These are phyloP conservation scores for Labia minor DNA, from an alignment of 2,888 invertebrate genomes.

Conservation along the genomic window DNA sequence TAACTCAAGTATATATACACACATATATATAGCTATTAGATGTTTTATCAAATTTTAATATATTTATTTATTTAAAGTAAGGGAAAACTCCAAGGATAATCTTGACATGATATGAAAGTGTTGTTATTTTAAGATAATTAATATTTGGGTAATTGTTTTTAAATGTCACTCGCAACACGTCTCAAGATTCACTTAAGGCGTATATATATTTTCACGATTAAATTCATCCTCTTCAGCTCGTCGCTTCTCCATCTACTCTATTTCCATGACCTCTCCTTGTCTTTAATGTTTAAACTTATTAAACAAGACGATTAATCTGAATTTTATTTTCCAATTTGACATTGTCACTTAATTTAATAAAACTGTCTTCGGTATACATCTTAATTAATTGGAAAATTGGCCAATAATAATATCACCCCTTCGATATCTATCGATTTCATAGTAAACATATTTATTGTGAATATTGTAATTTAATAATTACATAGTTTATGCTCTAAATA, in stretches of 20 bases:
- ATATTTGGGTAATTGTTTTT: neutral
- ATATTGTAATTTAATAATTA: too few relatives aligned
- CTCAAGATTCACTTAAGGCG: slow-evolving; percentile 1
- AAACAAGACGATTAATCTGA: neutral
- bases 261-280: neutral
- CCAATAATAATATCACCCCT: neutral
- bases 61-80: too few relatives aligned
- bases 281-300: neutral
- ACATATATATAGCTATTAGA: too few relatives aligned
- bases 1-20: too few relatives aligned
- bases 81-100: neutral
- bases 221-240: neutral
- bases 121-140: neutral
- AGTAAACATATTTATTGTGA: too few relatives aligned
- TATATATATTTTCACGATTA: neutral
- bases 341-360: neutral
- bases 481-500: too few relatives aligned
- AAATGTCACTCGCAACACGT: slow-evolving; percentile 1
- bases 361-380: neutral
- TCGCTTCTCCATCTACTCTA: too few relatives aligned
- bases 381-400: neutral
- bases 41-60: too few relatives aligned
- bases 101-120: neutral
- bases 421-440: too few relatives aligned
- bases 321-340: neutral